Percentiles rank a stretch among this genome's conserved stretches.
These are phyloP conservation scores for Periphyllus acericola DNA, from an alignment of 2,888 invertebrate species.

Conservation along the genomic window DNA sequence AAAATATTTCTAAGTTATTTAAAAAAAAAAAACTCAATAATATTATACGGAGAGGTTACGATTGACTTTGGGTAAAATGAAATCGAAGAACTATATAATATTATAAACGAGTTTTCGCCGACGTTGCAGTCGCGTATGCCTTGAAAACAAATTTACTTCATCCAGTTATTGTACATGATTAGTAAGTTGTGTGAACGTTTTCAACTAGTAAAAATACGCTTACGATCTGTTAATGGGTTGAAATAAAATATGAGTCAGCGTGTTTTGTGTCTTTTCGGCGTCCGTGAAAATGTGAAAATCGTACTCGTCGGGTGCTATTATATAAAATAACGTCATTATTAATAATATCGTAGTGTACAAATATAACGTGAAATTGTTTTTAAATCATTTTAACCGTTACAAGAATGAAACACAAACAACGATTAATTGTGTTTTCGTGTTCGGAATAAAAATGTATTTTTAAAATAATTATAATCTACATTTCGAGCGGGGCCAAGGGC, in stretches of 20 bases:
- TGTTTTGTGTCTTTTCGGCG: no score
- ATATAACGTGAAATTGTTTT: slow-evolving; percentile 2
- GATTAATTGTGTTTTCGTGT: not conserved
- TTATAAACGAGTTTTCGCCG: no score
- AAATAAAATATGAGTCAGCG: no score
- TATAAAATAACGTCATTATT: slow-evolving; percentile 2
- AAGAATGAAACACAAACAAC: slow-evolving; percentile 5
- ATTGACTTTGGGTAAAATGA: no score
- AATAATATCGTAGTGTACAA: not conserved
- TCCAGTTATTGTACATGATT: not conserved
- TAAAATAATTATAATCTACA: not conserved
- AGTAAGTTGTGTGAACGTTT: not conserved
- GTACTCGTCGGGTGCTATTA: not conserved
- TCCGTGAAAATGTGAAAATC: not conserved
- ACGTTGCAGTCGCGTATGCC: no score
- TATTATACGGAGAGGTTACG: no score
- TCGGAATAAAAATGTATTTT: not conserved
- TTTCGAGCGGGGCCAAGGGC: not conserved
- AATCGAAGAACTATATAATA: no score
- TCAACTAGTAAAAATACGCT: not conserved
- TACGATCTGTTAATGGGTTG: no score
- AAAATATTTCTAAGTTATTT: no score
- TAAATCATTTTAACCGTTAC: slow-evolving; percentile 10
- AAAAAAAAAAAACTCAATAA: no score
- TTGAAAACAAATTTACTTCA: not conserved